Evolutionary conservation across 2,797 vertebrate species (phyloP), one percentile per base, ranked within the genome.

Genomic region (Brotula barbata): DNA sequence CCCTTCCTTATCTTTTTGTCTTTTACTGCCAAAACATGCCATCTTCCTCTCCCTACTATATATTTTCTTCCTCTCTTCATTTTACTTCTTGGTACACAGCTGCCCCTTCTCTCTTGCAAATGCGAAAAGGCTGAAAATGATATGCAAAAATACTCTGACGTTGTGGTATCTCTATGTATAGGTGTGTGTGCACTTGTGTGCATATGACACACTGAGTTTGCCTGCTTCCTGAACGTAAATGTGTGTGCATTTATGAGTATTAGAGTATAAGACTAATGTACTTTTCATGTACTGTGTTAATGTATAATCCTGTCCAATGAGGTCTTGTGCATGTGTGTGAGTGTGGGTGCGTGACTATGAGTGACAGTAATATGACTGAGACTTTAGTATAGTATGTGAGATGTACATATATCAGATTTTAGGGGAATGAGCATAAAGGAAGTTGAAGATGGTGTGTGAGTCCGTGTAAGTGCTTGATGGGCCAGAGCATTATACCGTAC

Each of bases 111-210:
- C 75, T 61, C 72, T 48, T 33, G 71, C 74, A 85, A 85, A 87
- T 16, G 80, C 55, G 80, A 81, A 80, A 71, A 11, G 45, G 57
- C 69, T 80, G 71, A 81, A 81, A 88, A 85, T 82, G 70, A 87
- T 87, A 85, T 84, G 75, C 82, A 87, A 82, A 82, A 88, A 75
- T 64, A 51, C 65, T 77, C 58, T 17, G 64, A 52, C 51, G 60
- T 73, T 58, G 58, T 55, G 49, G 46, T 64, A 31, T 40, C 0
- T 8, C 19, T 9, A n/a, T 57, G 23, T 47, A 48, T 28, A 16
- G 21, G 42, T n/a, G 47, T 12, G 21, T 49, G 36, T 3, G 52
- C 44, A 55, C 53, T 61, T 48, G 50, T 9, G 25, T 21, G 21
- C 14, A 2, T 28, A 19, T 48, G 75, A 52, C 41, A 34, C 37